A percentile compares a stretch with the other conserved stretches of the same genome.
Conservation (phyloP, 2,113 vertebrate species). For the Scomber colias region DNA sequence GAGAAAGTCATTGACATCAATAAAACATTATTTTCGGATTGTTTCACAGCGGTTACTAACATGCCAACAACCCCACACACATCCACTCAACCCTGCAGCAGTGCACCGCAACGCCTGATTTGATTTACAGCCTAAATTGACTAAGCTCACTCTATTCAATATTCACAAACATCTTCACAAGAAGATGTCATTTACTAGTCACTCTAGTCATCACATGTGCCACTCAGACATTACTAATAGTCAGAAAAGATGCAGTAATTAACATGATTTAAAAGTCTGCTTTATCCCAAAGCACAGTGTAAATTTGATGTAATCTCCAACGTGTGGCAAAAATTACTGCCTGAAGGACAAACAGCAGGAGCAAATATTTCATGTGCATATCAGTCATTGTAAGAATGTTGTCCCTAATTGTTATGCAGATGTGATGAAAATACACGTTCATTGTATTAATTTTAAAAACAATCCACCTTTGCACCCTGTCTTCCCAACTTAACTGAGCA, state of each 20-base stretch:
- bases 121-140: not conserved
- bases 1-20: too few species aligned
- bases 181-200: not conserved
- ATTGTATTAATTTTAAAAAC: not conserved
- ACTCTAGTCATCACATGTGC: not conserved
- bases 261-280: not conserved
- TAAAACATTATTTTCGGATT: too few species aligned
- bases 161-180: not conserved
- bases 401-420: not conserved
- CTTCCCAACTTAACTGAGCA: not conserved
- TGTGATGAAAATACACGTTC: slow-evolving; percentile 6
- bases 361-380: not conserved
- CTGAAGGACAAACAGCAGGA: not conserved
- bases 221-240: not conserved
- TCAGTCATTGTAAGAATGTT: not conserved
- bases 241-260: not conserved
- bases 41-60: too few species aligned
- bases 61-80: too few species aligned
- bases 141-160: not conserved
- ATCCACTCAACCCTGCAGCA: too few species aligned
- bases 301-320: not conserved
- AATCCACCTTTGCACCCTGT: not conserved
- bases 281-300: not conserved
- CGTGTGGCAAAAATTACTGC: not conserved
- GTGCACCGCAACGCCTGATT: too few species aligned